Evolutionary conservation across 2,888 invertebrate genomes (phyloP), one percentile per base, ranked within the genome.

Genomic region (Gymnocheta viridis): DNA sequence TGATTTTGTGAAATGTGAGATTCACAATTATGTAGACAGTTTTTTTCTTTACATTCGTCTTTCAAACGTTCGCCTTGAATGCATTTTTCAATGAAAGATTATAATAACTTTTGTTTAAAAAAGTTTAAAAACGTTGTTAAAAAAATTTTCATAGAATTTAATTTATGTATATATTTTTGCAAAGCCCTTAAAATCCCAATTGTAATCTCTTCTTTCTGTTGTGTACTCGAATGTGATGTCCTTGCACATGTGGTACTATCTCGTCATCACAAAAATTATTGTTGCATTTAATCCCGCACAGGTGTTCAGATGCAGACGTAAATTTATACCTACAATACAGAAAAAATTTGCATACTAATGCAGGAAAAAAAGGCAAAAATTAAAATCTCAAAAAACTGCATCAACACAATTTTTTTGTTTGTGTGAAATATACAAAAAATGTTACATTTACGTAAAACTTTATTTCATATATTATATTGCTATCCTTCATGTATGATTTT

Each of bases 301-400:
- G 80, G 83, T 84, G 80, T 84, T 80, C 83, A 80, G 67, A 81
- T 76, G 69, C 83, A 81, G 72, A 84, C 51, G 73, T 49, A 58
- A 58, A 49, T 51, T 70, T 70, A 79, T 41, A 24, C 24, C 60
- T 51, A 58, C 35, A 19, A 12, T 12, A 62, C 10, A 22, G 10
- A 51, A 72, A 58, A 60, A 35, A 22, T 19, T 66, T 66, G 56
- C 58, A 80, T 60, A 84, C 32, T 60, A 72, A 60, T 44, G 49
- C 14, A 70, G 44, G 29, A 76, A 38, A 10, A 17, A 56, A 44
- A 17, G 14, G 3, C 41, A 60, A 29, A 64, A 64, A 24, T n/a
- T n/a, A 32, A 73, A 44, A 24, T 29, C 19, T 44, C 3, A 19
- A 38, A 60, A 58, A 70, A 80, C 10, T 47, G 14, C 38, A 82